Evolutionary conservation across 1,140 invertebrate species (phyloP), one percentile per base, ranked within the genome.

Genomic region (Stenopsyche tienmushanensis): DNA sequence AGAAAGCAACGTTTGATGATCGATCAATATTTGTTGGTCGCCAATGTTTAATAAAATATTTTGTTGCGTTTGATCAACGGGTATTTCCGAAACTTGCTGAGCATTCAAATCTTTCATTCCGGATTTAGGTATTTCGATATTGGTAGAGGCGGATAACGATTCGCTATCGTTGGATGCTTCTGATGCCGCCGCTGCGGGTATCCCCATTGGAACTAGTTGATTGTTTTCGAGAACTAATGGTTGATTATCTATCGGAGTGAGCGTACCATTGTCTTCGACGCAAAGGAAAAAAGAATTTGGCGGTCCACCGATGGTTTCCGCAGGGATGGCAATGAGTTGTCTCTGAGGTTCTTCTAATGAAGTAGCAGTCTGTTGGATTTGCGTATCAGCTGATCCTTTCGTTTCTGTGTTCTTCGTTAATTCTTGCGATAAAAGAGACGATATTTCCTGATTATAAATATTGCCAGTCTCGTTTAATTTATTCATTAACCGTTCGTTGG

Each of bases 221-320:
- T 84, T 83, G 67, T 82, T 80, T 59, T 84, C 82, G 57, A 84
- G 71, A 57, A 83, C 80, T 2, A 89, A 74, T 0, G 86, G 82
- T 64, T 87, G 86, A 64, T 88, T 88, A 73, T 90, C 88, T 3
- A 90, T 78, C 5, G 87, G 85, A 41, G 85, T 86, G 26, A 88
- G 82, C 55, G 86, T 85, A 41, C 88, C 87, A 60, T 87, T 84
- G 65, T 88, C 86, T 73, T 88, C 86, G 1, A 88, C 79, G 24
- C 64, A 88, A 72, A 74, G 85, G 69, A 77, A 88, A 78, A 75
- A 88, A 0, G 85, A 84, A 45, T 86, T 83, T 0, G 82, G 77
- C 5, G 84, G 83, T 0, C 85, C 86, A 45, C 87, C 86, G 41
- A 83, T 83, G 69, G 83, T 84, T 72, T 88, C 86, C 65, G 84